Percentiles rank a stretch among this genome's conserved stretches.
Evolutionary conservation across 2,113 vertebrate species (phyloP).

Genomic region (Nyctibius bracteatus): DNA sequence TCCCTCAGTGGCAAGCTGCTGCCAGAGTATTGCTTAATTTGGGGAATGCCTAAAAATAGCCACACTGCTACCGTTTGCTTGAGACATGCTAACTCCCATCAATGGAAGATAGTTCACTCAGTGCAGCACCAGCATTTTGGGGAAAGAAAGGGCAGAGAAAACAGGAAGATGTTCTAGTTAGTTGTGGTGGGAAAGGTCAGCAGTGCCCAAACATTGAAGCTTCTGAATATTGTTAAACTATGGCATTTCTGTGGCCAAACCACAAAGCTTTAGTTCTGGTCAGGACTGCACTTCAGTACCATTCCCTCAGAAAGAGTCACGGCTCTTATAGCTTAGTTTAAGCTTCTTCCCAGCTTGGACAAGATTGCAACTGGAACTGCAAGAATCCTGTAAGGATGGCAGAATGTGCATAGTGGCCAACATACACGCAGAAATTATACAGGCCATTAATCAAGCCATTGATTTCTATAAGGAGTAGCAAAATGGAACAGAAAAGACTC

Average conservation of each 20-base stretch:
- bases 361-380: neutral
- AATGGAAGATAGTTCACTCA: neutral
- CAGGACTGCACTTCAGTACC: neutral
- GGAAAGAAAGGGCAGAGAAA: neutral
- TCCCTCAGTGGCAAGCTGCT: conserved; percentile 38
- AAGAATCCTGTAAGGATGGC: neutral
- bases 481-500: neutral
- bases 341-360: neutral
- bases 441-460: neutral
- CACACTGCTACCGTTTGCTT: neutral
- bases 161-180: neutral
- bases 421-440: neutral
- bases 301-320: neutral
- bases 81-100: neutral
- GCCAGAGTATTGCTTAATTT: conserved; percentile 12
- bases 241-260: neutral
- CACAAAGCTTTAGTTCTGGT: neutral
- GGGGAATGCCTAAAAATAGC: conserved; percentile 25
- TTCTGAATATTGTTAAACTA: neutral
- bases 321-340: neutral
- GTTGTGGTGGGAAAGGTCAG: neutral
- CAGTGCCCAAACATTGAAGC: neutral
- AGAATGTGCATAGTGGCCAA: neutral
- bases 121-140: neutral
- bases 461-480: neutral